A percentile compares a stretch with the other conserved stretches of the same genome.
phyloP scores from a whole-genome alignment of 2,888 invertebrate genomes.

The Cecidostiba fungosa region DNA sequence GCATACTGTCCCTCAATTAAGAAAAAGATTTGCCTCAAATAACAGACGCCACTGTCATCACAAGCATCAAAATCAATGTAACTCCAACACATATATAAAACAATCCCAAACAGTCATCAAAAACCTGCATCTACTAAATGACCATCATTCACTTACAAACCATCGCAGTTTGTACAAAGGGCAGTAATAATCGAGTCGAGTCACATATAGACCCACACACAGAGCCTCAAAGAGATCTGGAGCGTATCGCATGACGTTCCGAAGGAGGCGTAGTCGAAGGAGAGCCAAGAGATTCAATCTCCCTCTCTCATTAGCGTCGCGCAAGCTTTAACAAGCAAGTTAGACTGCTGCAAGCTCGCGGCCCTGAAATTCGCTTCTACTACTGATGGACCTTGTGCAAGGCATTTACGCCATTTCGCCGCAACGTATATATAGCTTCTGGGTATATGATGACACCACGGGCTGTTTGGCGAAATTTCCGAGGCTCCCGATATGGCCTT shows the following conservation, averaged over 20 bases:
- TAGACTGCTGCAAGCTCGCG: conserved; percentile 11
- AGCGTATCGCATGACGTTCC: not conserved
- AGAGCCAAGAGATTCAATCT: conserved; percentile 25
- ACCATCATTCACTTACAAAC: not conserved
- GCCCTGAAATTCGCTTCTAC: conserved; percentile 4
- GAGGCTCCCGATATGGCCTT: not conserved
- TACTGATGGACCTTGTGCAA: not conserved
- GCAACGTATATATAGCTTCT: not conserved
- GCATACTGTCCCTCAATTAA: not conserved
- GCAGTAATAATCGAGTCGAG: not conserved
- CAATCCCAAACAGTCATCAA: too few relatives aligned
- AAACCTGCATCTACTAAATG: not conserved
- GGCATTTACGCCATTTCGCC: not conserved
- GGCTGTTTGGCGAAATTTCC: conserved; percentile 1
- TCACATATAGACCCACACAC: not conserved
- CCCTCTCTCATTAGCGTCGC: conserved; percentile 5
- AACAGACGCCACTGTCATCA: not conserved
- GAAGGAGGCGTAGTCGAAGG: not conserved
- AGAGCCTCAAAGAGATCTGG: not conserved
- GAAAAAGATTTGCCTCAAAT: not conserved
- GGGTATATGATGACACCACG: not conserved
- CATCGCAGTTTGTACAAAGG: not conserved
- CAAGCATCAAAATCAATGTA: too few relatives aligned
- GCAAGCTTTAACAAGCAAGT: not conserved
- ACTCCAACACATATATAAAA: too few relatives aligned